Conservation (phyloP, 2,113 vertebrate species). For the Benitochromis conjunctus region DNA sequence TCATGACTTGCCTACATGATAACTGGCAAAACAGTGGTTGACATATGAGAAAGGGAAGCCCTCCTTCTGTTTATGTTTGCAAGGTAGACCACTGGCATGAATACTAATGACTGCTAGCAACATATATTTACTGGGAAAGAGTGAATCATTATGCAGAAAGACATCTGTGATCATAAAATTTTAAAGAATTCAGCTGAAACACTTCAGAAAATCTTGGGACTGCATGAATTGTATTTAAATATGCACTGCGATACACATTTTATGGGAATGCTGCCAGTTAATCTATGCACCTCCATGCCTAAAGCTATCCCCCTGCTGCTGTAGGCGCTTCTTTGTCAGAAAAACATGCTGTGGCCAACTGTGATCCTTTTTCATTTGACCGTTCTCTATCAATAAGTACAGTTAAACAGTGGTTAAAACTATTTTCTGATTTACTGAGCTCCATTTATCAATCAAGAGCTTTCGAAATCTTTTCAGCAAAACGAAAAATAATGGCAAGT, state of each 20-base stretch:
- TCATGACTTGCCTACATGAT: not conserved
- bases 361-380: not conserved
- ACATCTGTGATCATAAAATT: not conserved
- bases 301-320: not conserved
- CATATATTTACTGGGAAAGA: not conserved
- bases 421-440: not conserved
- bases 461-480: not conserved
- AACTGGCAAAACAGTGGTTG: not conserved
- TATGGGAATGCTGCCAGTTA: not conserved
- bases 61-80: conserved; percentile 5
- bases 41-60: not conserved
- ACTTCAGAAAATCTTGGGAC: not conserved
- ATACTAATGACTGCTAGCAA: not conserved
- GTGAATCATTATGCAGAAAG: not conserved
- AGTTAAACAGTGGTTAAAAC: not conserved
- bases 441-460: not conserved
- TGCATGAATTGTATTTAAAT: not conserved
- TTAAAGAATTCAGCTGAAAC: not conserved
- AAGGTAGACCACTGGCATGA: not conserved
- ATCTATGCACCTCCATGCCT: not conserved
- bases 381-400: not conserved
- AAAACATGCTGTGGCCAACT: not conserved
- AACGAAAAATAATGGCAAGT: not conserved
- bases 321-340: not conserved
- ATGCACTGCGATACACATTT: not conserved